phyloP scores from a whole-genome alignment of 2,113 vertebrate species.

The Alethe diademata region DNA sequence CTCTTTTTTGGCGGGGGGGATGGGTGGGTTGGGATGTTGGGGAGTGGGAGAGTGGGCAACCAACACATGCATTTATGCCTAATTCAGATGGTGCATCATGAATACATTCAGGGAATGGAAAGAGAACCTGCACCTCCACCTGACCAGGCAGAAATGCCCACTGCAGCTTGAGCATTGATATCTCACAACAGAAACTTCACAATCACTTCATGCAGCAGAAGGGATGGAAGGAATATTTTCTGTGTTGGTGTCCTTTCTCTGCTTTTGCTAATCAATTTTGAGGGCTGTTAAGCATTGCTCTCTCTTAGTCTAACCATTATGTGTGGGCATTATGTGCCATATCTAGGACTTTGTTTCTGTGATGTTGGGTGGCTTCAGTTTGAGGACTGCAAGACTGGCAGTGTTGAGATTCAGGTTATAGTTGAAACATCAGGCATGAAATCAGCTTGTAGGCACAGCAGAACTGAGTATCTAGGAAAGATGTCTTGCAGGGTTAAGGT shows the following conservation, averaged over 20 bases:
- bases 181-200: neutral
- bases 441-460: neutral
- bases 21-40: rapidly evolving
- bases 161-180: neutral
- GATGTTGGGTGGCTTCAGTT: neutral
- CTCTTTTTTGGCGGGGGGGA: no score
- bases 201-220: neutral
- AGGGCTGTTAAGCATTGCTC: neutral
- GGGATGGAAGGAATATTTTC: neutral
- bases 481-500: neutral
- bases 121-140: neutral
- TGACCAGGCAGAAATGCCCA: neutral
- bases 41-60: neutral
- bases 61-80: neutral
- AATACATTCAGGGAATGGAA: neutral
- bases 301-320: neutral
- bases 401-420: neutral
- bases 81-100: neutral
- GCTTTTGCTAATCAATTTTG: neutral
- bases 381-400: neutral
- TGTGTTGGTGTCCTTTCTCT: neutral
- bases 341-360: neutral
- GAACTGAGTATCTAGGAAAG: neutral
- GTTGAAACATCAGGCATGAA: neutral
- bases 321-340: neutral